A percentile compares a stretch with the other conserved stretches of the same genome.
Evolutionary conservation across 2,113 vertebrate genomes (phyloP).

Genomic region (Notechis scutatus): DNA sequence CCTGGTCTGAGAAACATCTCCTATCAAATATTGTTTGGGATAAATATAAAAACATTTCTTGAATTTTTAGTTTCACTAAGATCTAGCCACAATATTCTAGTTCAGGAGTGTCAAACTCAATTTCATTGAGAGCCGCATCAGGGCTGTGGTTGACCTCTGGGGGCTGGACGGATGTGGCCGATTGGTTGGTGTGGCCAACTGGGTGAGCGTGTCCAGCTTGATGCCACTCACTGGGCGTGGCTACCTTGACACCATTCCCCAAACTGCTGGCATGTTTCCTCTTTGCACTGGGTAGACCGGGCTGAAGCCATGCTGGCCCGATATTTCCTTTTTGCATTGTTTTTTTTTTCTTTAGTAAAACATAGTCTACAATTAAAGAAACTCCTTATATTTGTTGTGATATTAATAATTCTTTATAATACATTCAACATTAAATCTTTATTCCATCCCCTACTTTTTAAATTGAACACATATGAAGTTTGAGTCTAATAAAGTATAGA

Average conservation of each 20-base stretch:
- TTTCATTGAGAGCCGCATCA: no score
- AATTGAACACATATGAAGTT: background rate
- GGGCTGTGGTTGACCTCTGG: no score
- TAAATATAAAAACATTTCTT: background rate
- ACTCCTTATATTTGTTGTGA: background rate
- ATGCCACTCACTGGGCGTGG: no score
- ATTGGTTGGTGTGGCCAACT: no score
- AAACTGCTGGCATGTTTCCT: no score
- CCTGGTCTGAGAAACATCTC: background rate
- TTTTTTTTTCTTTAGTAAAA: background rate
- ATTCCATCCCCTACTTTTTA: background rate
- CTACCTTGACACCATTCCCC: no score
- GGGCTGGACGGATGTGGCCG: no score
- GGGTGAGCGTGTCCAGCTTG: no score
- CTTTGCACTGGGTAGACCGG: no score
- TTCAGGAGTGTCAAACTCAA: no score
- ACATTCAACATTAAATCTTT: background rate
- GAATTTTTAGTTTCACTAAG: background rate
- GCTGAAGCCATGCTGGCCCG: no score
- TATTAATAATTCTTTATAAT: slow-evolving; percentile 17
- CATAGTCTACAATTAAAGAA: background rate
- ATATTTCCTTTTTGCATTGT: no score
- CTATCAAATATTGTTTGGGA: background rate
- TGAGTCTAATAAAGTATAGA: background rate
- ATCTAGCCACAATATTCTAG: background rate